Evolutionary conservation across 2,113 vertebrate species (phyloP).

Genomic region (Percina caprodes): DNA sequence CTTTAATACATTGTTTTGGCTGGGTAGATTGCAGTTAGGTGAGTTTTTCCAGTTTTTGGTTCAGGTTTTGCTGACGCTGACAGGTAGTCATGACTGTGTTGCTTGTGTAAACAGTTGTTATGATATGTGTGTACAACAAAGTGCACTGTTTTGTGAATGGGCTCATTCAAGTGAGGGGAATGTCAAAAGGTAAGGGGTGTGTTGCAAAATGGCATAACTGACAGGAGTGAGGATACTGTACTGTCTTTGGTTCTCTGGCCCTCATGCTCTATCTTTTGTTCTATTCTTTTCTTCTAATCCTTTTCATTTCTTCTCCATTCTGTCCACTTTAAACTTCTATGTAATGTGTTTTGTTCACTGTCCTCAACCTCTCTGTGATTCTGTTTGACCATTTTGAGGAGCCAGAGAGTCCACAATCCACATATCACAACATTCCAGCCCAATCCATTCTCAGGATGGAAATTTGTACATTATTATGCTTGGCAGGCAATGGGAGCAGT

Average conservation of each 20-base stretch:
- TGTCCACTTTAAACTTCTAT: slow-evolving; percentile 8
- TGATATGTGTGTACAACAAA: slow-evolving; percentile 30
- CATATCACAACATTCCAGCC: slow-evolving; percentile 65
- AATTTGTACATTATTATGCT: slow-evolving; percentile 60
- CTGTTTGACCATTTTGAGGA: slow-evolving; percentile 47
- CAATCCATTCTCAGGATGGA: slow-evolving; percentile 38
- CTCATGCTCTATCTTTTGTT: neutral
- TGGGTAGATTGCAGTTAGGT: slow-evolving; percentile 77
- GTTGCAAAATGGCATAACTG: slow-evolving; percentile 26
- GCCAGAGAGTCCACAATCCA: slow-evolving; percentile 64
- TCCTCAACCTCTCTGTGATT: slow-evolving; percentile 50
- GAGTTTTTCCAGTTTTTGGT: slow-evolving; percentile 82
- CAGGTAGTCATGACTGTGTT: slow-evolving; percentile 69
- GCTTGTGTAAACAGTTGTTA: slow-evolving; percentile 74
- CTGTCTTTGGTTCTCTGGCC: neutral
- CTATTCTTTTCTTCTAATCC: neutral
- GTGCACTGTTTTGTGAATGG: slow-evolving; percentile 38
- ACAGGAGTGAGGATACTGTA: neutral
- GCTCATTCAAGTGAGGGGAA: slow-evolving; percentile 22
- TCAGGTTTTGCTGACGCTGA: slow-evolving; percentile 72
- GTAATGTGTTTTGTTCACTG: slow-evolving; percentile 19
- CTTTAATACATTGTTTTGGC: slow-evolving; percentile 60
- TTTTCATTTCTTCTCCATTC: slow-evolving; percentile 8
- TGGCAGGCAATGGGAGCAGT: slow-evolving; percentile 63
- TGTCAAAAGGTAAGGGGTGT: slow-evolving; percentile 18